Conservation (phyloP, 2,888 invertebrate genomes). For the Chrysina gloriosa region DNA sequence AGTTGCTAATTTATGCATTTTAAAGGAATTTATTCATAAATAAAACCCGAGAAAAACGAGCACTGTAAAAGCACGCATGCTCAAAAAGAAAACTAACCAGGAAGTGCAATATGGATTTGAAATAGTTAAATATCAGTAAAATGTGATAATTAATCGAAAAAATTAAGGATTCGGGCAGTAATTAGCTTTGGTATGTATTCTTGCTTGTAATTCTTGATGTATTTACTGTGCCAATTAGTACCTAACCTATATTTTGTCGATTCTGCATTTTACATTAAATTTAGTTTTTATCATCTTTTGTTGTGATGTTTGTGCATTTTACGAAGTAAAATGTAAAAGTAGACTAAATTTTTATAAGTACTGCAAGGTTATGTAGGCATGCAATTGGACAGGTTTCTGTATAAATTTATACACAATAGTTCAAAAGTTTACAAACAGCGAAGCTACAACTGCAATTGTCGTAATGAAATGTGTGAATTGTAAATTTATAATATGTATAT, state of each 20-base stretch:
- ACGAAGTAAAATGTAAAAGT: not conserved
- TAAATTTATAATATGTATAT: too few species aligned
- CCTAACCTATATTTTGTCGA: constrained; percentile 33
- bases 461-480: too few species aligned
- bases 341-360: not conserved
- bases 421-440: too few species aligned
- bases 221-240: not conserved
- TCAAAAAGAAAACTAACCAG: constrained; percentile 47
- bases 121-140: constrained; percentile 17
- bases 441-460: too few species aligned
- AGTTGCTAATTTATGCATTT: not conserved
- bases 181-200: too few species aligned
- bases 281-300: too few species aligned
- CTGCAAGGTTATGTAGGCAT: not conserved
- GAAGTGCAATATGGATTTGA: constrained; percentile 43
- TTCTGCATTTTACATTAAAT: constrained; percentile 8
- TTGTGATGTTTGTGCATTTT: too few species aligned
- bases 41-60: not conserved
- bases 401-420: too few species aligned
- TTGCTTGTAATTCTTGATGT: too few species aligned
- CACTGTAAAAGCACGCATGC: constrained; percentile 51
- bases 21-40: not conserved
- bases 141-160: constrained; percentile 18
- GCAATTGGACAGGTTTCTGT: too few species aligned
- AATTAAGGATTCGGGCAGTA: not conserved